Base-by-base conservation (phyloP, 2,797 vertebrate genomes). In the Sebastes vulpes region DNA sequence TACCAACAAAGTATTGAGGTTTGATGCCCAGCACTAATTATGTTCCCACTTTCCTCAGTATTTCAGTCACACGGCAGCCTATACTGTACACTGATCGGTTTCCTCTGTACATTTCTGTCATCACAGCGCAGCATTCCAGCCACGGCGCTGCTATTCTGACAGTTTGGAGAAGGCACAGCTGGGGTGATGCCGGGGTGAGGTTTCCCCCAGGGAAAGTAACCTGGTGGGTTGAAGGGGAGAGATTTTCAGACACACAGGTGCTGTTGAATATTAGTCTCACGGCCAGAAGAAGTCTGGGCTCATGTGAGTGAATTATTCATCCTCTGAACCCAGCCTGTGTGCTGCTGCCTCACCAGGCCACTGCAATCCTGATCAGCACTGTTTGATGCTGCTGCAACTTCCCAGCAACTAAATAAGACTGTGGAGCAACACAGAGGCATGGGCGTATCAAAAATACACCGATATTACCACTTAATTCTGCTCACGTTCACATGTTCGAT, bases 381-480 rank as follows among this genome's bases (percentile, higher is more conserved):
- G 95, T 96, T 96, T 97, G 97, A 97, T 96, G 96, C 95, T 93
- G 78, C 95, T 94, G 95, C 94, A 96, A 95, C 95, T 96, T 95
- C 58, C 75, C 93, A 93, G 94, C 84, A 91, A 96, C 95, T 95
- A 93, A 96, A 96, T 95, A 95, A 94, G 75, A 88, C 93, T 88
- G 90, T 90, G 95, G 72, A 75, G 65, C 64, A 57, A 14, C 57
- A 50, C 32, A 50, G 35, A 29, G 32, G 58, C 26, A 59, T 5
- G 23, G 50, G 31, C 2, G 32, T 4, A 12, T 46, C 14, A 58
- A 69, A 71, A 53, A 83, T 65, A 29, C 50, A 76, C 66, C 4
- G 8, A 65, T 38, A 42, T 56, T 4, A 31, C 20, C 35, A 32
- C n/a, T 59, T 59, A 58, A 73, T 79, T 89, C 77, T 73, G 60